Evolutionary conservation across 2,888 invertebrate genomes (phyloP), one percentile per base, ranked within the genome.

Genomic region (Cantharis lateralis): DNA sequence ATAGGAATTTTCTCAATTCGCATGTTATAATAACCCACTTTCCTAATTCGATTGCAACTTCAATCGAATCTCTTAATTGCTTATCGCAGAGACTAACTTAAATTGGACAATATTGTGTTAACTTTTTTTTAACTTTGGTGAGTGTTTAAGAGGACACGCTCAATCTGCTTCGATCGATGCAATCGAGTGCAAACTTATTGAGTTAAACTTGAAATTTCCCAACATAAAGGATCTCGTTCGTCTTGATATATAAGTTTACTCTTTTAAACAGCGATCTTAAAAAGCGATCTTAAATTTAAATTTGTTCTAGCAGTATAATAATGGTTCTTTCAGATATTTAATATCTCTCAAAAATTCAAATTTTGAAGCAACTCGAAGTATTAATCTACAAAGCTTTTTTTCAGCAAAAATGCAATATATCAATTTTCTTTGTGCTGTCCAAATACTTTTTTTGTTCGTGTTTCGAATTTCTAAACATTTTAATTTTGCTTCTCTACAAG

Each of bases 101-200:
- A 48, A 48, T 48, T 48, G 9, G 48, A 48, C n/a, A 48, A 48
- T n/a, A n/a, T n/a, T 48, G 48, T 7, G 48, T n/a, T 48, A 48
- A 48, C 48, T 48, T 48, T 48, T 48, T 32, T 28, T 28, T n/a
- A n/a, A 48, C 48, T 63, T n/a, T 66, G 13, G 18, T 24, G 18
- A n/a, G 16, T 24, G 24, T 66, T 24, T 20, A 66, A 66, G 20
- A 66, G 64, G 64, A 66, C 24, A 66, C 20, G 64, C 64, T 66
- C 64, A 66, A 66, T 66, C 64, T 66, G 24, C 24, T 66, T 24
- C 64, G 64, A 66, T 24, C 64, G 64, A 24, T 66, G 9, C 64
- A 66, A 66, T 66, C 64, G 64, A 66, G 64, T 66, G 64, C 64
- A 66, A 66, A 66, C 64, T 66, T 66, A 66, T 66, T 11, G 64